Evolutionary conservation across 1,140 invertebrate genomes (phyloP), one percentile per base, ranked within the genome.

Genomic region (Nasonia giraulti): DNA sequence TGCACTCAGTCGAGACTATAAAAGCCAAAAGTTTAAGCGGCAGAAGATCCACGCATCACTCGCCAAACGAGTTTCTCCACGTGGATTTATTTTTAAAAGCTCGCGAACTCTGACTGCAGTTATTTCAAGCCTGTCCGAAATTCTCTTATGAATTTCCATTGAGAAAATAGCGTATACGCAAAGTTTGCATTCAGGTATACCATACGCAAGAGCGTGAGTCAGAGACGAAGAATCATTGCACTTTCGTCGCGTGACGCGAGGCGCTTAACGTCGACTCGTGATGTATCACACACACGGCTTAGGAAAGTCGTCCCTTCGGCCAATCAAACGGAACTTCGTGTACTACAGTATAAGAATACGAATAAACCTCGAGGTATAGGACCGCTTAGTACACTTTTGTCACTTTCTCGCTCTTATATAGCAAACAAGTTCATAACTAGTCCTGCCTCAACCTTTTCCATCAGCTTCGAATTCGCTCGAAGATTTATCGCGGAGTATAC

Each of bases 241-340:
- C 8, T 17, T 23, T 68, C 79, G 68, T 71, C n/a, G 66, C 40
- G 37, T 71, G 66, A 73, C 79, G 40, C 40, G 4, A 10, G 68
- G 12, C 44, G 55, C 77, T 79, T 20, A 62, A 79, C 27, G 66
- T 71, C 68, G 69, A 12, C 40, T 78, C n/a, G 17, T 10, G 20
- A 68, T 55, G 40, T 31, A 12, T 44, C 50, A 55, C 62, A 17
- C 27, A 27, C 12, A 20, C 6, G 12, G 33, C 55, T 79, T 79
- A 23, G 23, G 12, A 66, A 71, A 80, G 66, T 80, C 50, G 5
- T 55, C 62, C 55, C 50, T 80, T 62, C 20, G 14, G 44, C 69
- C 40, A 5, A 80, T 80, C 40, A 44, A 74, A 73, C 40, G n/a
- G 11, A 40, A 33, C 23, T 37, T 73, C 71, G 8, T 37, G 31